These are phyloP conservation scores for Torymus aiolomorphi DNA, from an alignment of 2,888 invertebrate genomes.

Conservation along the genomic window DNA sequence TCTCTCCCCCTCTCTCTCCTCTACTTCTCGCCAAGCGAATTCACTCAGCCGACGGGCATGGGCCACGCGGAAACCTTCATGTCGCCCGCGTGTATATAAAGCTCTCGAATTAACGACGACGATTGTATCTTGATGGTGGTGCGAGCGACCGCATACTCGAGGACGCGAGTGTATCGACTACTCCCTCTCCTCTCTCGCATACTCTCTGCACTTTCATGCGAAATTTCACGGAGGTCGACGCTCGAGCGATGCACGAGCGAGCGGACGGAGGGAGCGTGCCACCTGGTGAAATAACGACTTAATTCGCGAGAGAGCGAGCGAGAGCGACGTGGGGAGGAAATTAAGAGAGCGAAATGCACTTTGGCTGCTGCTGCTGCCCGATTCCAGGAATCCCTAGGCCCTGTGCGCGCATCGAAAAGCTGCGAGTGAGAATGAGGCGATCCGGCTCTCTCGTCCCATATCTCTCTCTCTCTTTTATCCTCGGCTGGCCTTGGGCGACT, in stretches of 20 bases:
- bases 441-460: constrained; percentile 28
- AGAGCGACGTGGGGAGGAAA: constrained; percentile 7
- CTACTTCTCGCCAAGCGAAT: no score
- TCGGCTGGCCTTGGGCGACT: constrained; percentile 52
- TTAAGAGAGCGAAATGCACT: constrained; percentile 40
- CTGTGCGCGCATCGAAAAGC: constrained; percentile 32
- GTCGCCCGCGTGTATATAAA: constrained; percentile 14
- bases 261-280: constrained; percentile 52
- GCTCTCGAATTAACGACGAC: constrained; percentile 45
- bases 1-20: background rate
- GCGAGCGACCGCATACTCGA: background rate
- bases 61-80: constrained; percentile 17
- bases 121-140: constrained; percentile 43
- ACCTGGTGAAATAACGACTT: constrained; percentile 73
- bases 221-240: background rate
- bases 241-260: constrained; percentile 8
- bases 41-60: background rate
- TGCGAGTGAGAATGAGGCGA: background rate
- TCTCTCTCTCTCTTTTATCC: constrained; percentile 1
- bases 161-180: no score
- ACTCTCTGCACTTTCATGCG: constrained; percentile 2
- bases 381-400: constrained; percentile 58
- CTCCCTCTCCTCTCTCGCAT: background rate
- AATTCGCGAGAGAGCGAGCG: constrained; percentile 62
- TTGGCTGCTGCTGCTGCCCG: constrained; percentile 22